These are phyloP conservation scores for Sibirionetta formosa DNA, from an alignment of 2,797 vertebrate genomes.

Conservation along the genomic window DNA sequence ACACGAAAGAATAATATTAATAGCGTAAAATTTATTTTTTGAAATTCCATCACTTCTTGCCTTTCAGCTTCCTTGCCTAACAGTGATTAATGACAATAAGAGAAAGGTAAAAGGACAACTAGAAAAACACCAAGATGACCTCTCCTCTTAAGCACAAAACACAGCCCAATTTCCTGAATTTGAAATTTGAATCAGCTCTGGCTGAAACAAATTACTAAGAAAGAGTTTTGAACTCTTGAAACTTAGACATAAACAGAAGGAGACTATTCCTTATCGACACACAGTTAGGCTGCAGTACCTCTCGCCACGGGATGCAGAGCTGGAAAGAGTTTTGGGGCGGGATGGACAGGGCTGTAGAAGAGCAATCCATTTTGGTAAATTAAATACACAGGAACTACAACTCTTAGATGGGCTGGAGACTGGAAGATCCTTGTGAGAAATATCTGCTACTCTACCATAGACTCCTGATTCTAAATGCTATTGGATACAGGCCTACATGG, in stretches of 20 bases:
- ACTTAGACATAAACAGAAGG: background rate
- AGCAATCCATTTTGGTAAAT: background rate
- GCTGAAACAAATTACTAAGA: background rate
- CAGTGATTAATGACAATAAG: background rate
- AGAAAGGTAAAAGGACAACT: background rate
- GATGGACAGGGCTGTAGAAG: background rate
- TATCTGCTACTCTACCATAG: background rate
- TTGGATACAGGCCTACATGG: background rate
- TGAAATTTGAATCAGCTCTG: background rate
- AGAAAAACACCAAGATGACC: background rate
- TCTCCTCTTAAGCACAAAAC: background rate
- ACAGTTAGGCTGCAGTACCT: background rate
- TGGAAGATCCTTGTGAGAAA: background rate
- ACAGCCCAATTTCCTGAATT: background rate
- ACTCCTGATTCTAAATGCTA: background rate
- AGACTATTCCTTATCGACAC: background rate
- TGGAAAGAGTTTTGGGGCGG: rapidly evolving
- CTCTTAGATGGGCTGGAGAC: background rate
- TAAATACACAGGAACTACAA: background rate
- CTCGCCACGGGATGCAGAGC: background rate
- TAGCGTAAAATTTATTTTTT: background rate
- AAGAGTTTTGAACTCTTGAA: background rate
- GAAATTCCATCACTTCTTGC: background rate
- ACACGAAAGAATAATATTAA: background rate
- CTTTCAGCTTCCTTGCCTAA: background rate